Conservation (phyloP, 2,113 vertebrate species). For the Cyprinodon tularosa region DNA sequence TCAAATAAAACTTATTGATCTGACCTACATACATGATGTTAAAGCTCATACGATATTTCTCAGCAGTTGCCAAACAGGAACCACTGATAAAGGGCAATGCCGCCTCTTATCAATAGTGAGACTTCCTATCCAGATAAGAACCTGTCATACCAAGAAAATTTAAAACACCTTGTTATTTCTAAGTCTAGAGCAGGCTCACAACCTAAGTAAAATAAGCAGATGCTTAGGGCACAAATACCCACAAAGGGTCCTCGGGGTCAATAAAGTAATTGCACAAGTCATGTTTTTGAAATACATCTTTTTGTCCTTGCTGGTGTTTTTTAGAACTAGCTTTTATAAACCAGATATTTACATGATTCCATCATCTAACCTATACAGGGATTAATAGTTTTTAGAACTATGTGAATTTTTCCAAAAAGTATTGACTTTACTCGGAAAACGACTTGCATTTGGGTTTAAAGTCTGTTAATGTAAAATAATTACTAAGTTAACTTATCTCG, state of each 20-base stretch:
- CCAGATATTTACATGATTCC: too few relatives aligned
- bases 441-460: too few relatives aligned
- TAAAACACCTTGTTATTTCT: not conserved
- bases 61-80: not conserved
- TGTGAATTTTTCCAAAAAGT: too few relatives aligned
- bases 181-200: not conserved
- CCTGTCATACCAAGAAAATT: not conserved
- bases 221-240: not conserved
- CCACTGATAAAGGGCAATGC: not conserved
- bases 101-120: not conserved
- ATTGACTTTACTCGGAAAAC: too few relatives aligned
- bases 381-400: too few relatives aligned
- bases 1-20: not conserved
- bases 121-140: not conserved
- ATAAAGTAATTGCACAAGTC: too few relatives aligned
- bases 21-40: constrained; percentile 14
- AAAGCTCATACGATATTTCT: not conserved
- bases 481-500: too few relatives aligned
- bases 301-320: not conserved
- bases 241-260: not conserved
- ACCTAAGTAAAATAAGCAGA: not conserved
- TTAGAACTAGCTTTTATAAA: too few relatives aligned
- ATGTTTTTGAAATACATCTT: not conserved
- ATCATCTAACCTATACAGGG: too few relatives aligned
- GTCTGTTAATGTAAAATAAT: too few relatives aligned